A percentile compares a stretch with the other conserved stretches of the same genome.
These are phyloP conservation scores for Ctenomys sociabilis DNA, from an alignment of 2,113 vertebrate species.

Conservation along the genomic window DNA sequence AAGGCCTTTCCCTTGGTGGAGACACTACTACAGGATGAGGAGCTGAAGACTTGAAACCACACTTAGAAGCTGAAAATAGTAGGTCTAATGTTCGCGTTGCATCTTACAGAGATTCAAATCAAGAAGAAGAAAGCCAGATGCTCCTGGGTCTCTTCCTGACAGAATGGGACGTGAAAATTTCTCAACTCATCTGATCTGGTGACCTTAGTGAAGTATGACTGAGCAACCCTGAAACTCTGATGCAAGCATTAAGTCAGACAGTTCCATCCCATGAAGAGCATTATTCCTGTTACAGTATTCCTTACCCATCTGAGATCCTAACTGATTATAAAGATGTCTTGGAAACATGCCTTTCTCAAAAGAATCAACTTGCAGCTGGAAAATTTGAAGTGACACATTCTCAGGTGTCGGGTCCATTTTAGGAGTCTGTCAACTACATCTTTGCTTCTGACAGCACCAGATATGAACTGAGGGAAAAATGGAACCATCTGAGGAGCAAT, in stretches of 20 bases:
- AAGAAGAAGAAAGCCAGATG: slow-evolving; percentile 91
- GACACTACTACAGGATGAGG: slow-evolving; percentile 92
- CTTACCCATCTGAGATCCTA: no score
- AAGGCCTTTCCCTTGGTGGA: slow-evolving; percentile 95
- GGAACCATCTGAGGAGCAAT: slow-evolving; percentile 87
- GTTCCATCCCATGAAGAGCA: no score
- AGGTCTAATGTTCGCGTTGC: slow-evolving; percentile 94
- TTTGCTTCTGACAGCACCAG: slow-evolving; percentile 91
- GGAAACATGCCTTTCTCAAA: slow-evolving; percentile 93
- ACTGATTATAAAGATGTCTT: slow-evolving; percentile 98
- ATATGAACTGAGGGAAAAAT: slow-evolving; percentile 89
- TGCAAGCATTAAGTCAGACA: no score
- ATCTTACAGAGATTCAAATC: slow-evolving; percentile 95
- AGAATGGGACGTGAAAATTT: slow-evolving; percentile 98
- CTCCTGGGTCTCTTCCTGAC: slow-evolving; percentile 91
- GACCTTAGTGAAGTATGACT: slow-evolving; percentile 85
- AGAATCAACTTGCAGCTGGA: slow-evolving; percentile 93
- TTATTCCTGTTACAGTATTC: no score
- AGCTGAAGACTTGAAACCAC: slow-evolving; percentile 91
- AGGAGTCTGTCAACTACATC: slow-evolving; percentile 91
- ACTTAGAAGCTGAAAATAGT: slow-evolving; percentile 91
- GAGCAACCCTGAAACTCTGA: no score
- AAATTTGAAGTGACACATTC: slow-evolving; percentile 91
- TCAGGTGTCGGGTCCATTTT: slow-evolving; percentile 93
- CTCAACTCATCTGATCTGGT: slow-evolving; percentile 90